Evolutionary conservation across 2,797 vertebrate species (phyloP).

Genomic region (Saxicola maurus): DNA sequence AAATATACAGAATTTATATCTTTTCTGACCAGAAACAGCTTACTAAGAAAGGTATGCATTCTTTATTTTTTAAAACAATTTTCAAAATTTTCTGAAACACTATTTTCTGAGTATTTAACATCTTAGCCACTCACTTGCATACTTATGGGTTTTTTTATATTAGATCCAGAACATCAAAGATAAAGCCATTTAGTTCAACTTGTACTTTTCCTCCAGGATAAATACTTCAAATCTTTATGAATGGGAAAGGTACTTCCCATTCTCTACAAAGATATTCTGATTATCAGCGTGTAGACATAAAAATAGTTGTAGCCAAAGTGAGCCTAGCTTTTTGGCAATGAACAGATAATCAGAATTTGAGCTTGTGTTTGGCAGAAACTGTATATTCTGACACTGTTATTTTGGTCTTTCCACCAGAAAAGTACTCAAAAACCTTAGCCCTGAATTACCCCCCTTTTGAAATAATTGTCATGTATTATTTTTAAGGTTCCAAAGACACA

Average conservation of each 20-base stretch:
- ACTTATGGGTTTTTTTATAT: not conserved
- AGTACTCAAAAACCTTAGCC: not conserved
- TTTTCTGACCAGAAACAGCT: not conserved
- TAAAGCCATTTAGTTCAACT: slow-evolving; percentile 67
- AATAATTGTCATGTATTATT: not conserved
- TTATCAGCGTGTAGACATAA: not conserved
- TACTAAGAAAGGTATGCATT: not conserved
- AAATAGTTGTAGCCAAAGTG: not conserved
- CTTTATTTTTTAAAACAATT: not conserved
- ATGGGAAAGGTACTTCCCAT: slow-evolving; percentile 53
- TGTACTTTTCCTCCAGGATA: slow-evolving; percentile 59
- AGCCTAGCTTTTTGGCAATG: not conserved
- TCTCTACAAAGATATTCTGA: not conserved
- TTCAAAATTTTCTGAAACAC: not conserved
- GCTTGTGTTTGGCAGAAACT: not conserved
- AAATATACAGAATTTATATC: not conserved
- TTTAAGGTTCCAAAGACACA: not conserved
- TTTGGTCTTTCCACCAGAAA: not conserved
- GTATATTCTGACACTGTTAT: not conserved
- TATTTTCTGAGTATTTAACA: too few species aligned
- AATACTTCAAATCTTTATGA: slow-evolving; percentile 65
- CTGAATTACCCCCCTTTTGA: not conserved
- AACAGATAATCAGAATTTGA: not conserved
- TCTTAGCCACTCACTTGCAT: not conserved
- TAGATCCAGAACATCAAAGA: slow-evolving; percentile 75